Conservation (phyloP, 2,113 vertebrate species). For the Ptyas mucosa region DNA sequence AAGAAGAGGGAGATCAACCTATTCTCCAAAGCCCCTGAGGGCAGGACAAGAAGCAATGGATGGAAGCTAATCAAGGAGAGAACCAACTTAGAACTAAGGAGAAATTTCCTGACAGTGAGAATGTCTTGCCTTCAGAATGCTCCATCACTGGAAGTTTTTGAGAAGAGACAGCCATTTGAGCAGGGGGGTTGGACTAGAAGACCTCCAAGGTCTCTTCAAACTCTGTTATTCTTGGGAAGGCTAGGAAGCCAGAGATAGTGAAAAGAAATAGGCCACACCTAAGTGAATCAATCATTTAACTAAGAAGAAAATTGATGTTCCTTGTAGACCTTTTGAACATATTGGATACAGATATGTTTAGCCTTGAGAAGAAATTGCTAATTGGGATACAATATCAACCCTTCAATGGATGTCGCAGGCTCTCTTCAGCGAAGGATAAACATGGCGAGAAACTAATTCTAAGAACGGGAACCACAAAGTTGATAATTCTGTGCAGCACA, state of each 20-base stretch:
- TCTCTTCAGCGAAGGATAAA: neutral
- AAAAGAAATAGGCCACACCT: neutral
- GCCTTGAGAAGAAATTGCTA: neutral
- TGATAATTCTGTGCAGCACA: neutral
- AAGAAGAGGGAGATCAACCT: neutral
- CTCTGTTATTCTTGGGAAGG: neutral
- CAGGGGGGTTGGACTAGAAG: accelerated
- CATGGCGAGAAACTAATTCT: neutral
- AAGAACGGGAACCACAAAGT: neutral
- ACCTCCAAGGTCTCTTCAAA: neutral
- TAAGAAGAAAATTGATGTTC: neutral
- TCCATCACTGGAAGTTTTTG: too few species aligned
- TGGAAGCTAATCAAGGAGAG: neutral
- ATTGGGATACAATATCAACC: neutral
- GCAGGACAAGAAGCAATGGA: neutral
- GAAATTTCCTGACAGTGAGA: neutral
- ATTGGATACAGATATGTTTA: neutral
- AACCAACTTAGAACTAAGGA: neutral
- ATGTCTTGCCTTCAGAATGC: neutral
- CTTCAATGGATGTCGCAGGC: neutral
- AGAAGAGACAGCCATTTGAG: too few species aligned
- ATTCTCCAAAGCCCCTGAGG: neutral
- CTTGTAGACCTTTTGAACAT: neutral
- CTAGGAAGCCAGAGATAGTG: neutral
- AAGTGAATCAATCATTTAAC: neutral